Evolutionary conservation across 1,140 invertebrate species (phyloP).

Genomic region (Drosophila tsacasi): DNA sequence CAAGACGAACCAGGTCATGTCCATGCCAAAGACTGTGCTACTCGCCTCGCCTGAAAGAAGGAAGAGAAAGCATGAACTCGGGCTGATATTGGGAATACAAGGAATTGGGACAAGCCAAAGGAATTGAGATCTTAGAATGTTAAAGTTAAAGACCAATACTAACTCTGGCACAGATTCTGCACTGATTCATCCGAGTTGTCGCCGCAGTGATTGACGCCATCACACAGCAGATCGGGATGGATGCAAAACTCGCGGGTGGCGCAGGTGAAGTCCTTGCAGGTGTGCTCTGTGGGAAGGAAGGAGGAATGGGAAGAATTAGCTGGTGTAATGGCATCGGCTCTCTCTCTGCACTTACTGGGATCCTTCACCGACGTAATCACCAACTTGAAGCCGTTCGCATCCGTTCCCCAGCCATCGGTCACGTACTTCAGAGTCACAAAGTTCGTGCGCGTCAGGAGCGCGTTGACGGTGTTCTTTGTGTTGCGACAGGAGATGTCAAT

Average conservation of each 20-base stretch:
- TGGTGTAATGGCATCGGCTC: slow-evolving; percentile 2
- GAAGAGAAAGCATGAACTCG: slow-evolving; percentile 6
- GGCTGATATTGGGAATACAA: too few species aligned
- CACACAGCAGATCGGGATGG: slow-evolving; percentile 94
- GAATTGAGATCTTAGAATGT: neutral
- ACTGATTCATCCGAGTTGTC: slow-evolving; percentile 95
- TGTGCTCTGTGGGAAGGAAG: slow-evolving; percentile 89
- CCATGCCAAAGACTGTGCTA: slow-evolving; percentile 91
- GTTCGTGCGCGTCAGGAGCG: slow-evolving; percentile 95
- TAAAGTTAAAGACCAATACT: slow-evolving; percentile 71
- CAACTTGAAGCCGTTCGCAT: slow-evolving; percentile 95
- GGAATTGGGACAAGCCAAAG: neutral
- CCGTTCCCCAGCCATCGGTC: slow-evolving; percentile 96
- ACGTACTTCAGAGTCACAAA: slow-evolving; percentile 97
- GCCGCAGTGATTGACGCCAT: slow-evolving; percentile 96
- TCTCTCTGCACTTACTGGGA: slow-evolving; percentile 90
- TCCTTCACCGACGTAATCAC: slow-evolving; percentile 97
- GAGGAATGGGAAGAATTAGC: slow-evolving; percentile 2
- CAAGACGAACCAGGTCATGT: slow-evolving; percentile 91
- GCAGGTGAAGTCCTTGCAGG: slow-evolving; percentile 95
- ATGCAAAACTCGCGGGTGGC: slow-evolving; percentile 95
- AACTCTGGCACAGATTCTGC: slow-evolving; percentile 92
- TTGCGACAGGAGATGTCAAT: slow-evolving; percentile 95
- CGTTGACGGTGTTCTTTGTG: slow-evolving; percentile 93
- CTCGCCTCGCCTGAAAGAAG: slow-evolving; percentile 88